A percentile compares a stretch with the other conserved stretches of the same genome.
Evolutionary conservation across 2,888 invertebrate genomes (phyloP).

Genomic region (Caprella mutica): DNA sequence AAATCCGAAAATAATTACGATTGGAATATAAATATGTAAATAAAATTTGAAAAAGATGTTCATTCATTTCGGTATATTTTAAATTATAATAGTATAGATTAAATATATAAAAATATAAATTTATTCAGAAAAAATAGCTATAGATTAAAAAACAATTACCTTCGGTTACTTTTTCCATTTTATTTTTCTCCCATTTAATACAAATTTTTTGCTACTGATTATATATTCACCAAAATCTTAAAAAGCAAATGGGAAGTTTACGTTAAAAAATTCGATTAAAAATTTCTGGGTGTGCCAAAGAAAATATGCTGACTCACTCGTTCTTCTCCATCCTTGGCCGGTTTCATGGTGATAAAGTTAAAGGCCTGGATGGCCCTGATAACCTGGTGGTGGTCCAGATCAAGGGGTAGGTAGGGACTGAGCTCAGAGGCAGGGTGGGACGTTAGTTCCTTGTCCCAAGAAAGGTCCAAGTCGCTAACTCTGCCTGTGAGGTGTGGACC

Average conservation of each 20-base stretch:
- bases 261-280: too few relatives aligned
- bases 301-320: too few relatives aligned
- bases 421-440: slow-evolving; percentile 47
- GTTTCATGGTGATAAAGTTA: slow-evolving; percentile 96
- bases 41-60: background rate
- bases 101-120: background rate
- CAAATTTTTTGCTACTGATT: too few relatives aligned
- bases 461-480: slow-evolving; percentile 74
- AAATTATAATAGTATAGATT: background rate
- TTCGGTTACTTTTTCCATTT: too few relatives aligned
- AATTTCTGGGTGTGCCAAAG: too few relatives aligned
- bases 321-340: slow-evolving; percentile 57
- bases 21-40: slow-evolving; percentile 9
- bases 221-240: too few relatives aligned
- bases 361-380: slow-evolving; percentile 79
- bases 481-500: slow-evolving; percentile 77
- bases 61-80: background rate
- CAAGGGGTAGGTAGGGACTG: slow-evolving; percentile 69
- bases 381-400: slow-evolving; percentile 82
- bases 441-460: slow-evolving; percentile 73
- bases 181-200: too few relatives aligned
- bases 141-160: background rate
- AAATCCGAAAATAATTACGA: background rate
- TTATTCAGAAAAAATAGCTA: too few relatives aligned
- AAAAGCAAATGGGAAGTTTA: too few relatives aligned